Base-by-base conservation (phyloP, 1,140 invertebrate genomes). In the Bradysia coprophila region DNA sequence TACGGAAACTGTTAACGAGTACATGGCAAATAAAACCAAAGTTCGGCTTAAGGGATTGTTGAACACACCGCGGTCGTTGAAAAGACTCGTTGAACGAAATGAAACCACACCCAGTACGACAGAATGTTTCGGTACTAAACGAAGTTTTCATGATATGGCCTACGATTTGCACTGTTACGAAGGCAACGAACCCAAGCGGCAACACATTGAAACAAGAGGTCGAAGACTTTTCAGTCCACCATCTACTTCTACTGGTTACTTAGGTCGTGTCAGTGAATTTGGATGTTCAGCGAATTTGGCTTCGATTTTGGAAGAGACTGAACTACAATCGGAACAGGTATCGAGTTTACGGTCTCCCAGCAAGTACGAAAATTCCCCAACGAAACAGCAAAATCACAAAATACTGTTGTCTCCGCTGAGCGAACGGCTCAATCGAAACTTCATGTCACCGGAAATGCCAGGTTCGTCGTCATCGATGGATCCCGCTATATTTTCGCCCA, bases 401-500 rank as follows among this genome's bases (percentile, higher is more conserved):
- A 38, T 20, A 20, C 46, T 46, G 18, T 46, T 51, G n/a, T 55
- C 56, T 3, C 55, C 56, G 0, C 45, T 57, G 1, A 53, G 48
- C 28, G 52, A 46, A 21, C 23, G 45, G 33, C 36, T 20, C 21
- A 18, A 38, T 38, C 40, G 36, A 11, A 15, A 15, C 18, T 19
- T 40, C 19, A 9, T 3, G 1, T 1, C 18, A 8, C 19, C 40
- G 10, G 19, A 40, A 10, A 18, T 22, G 8, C n/a, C 38, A 38
- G 10, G 23, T 22, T 48, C 41, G 3, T 44, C 45, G 45, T 43
- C 11, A n/a, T 24, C 13, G 22, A 13, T 19, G 6, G 46, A 52
- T 20, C 36, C 48, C 6, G 13, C 45, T 45, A 52, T 74, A 57
- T 59, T 56, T 36, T 79, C 76, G 1, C 80, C 78, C 0, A 84